Conservation (phyloP, 2,797 vertebrate genomes). For the Vipera latastei region DNA sequence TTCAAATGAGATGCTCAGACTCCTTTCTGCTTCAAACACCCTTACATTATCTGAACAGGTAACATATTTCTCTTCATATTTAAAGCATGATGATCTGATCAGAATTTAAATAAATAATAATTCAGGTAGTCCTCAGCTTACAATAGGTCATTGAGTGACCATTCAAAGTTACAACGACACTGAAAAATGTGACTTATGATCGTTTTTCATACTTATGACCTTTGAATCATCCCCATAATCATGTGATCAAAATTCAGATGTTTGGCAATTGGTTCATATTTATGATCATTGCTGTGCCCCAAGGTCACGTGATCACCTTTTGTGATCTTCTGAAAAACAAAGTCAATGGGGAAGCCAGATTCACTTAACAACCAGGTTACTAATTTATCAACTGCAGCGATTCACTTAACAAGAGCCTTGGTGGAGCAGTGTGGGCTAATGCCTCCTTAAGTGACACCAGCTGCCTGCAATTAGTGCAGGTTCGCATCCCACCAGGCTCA, state of each 20-base stretch:
- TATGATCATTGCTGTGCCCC: neutral
- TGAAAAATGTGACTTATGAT: neutral
- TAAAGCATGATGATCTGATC: slow-evolving; percentile 9
- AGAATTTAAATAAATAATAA: neutral
- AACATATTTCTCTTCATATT: slow-evolving; percentile 20
- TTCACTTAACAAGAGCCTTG: neutral
- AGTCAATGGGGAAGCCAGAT: neutral
- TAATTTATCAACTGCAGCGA: neutral
- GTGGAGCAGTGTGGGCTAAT: too few species aligned
- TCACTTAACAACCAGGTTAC: neutral
- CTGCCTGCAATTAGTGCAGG: too few species aligned
- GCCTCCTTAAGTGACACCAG: too few species aligned
- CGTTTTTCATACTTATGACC: neutral
- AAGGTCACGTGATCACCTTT: neutral
- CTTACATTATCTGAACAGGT: slow-evolving; percentile 11
- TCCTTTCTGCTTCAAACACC: neutral
- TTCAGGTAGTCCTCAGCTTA: neutral
- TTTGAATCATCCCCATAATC: neutral
- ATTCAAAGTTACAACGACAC: neutral
- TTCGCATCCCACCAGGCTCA: too few species aligned
- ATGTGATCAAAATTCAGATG: neutral
- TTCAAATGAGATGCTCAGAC: slow-evolving; percentile 15
- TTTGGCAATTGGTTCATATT: neutral
- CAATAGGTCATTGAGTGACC: neutral
- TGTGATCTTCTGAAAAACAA: neutral